Conservation (phyloP, 1,140 invertebrate species). For the Tetramorium parvispinum region DNA sequence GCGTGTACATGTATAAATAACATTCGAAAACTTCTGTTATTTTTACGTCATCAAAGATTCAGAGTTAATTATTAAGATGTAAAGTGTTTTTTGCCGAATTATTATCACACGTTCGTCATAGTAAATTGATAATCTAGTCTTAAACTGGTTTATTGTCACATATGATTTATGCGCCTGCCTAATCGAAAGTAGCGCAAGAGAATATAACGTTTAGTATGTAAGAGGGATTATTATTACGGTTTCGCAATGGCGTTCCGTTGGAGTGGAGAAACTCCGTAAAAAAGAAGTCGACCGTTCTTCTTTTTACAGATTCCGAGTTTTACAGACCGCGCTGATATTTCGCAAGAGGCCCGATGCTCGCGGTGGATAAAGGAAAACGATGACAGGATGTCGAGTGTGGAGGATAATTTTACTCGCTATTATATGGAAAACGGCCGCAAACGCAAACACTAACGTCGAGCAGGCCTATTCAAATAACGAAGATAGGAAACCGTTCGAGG, state of each 20-base stretch:
- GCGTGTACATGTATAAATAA: background rate
- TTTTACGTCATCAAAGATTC: background rate
- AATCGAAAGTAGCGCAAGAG: background rate
- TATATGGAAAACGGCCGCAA: constrained; percentile 36
- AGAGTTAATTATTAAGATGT: background rate
- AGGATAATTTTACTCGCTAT: constrained; percentile 60
- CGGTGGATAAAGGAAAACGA: constrained; percentile 63
- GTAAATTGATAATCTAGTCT: background rate
- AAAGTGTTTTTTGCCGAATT: background rate
- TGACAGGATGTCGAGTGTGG: constrained; percentile 73
- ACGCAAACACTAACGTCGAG: constrained; percentile 22
- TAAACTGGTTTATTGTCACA: background rate
- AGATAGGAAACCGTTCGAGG: constrained; percentile 12
- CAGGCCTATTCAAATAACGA: constrained; percentile 26
- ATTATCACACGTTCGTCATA: background rate
- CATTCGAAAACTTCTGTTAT: background rate
- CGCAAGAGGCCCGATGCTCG: constrained; percentile 65
- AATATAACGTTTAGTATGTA: background rate
- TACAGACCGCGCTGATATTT: background rate
- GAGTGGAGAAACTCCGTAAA: background rate
- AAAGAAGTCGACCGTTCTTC: background rate
- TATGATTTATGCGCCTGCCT: background rate
- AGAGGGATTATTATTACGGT: background rate
- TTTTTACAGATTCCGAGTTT: constrained; percentile 21
- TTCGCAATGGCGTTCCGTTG: background rate